Conservation (phyloP, 2,797 vertebrate genomes). For the Chaunax sp. region DNA sequence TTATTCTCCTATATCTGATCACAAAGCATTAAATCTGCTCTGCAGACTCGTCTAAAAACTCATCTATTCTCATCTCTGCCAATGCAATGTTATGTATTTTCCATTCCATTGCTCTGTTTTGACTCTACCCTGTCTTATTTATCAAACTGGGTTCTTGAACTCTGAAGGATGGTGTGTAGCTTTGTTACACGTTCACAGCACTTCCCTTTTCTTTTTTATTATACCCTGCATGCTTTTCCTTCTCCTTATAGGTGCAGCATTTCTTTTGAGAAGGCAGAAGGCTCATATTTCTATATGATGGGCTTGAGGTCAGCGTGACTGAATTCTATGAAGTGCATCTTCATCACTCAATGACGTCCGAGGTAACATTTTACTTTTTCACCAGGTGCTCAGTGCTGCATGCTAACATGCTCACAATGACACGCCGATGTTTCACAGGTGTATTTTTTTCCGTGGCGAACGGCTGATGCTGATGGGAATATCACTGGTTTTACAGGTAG, state of each 20-base stretch:
- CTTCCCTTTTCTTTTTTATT: conserved; percentile 7
- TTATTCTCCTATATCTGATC: neutral
- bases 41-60: too few relatives aligned
- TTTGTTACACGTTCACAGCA: conserved; percentile 5
- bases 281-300: neutral
- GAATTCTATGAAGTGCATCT: neutral
- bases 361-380: neutral
- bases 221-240: neutral
- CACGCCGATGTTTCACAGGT: too few relatives aligned
- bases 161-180: neutral
- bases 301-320: neutral
- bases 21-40: neutral
- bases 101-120: neutral
- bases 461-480: too few relatives aligned
- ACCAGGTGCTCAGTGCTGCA: too few relatives aligned
- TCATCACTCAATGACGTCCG: neutral
- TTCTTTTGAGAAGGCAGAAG: conserved; percentile 5
- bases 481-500: too few relatives aligned
- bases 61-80: too few relatives aligned
- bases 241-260: neutral
- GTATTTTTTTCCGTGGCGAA: too few relatives aligned
- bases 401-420: too few relatives aligned
- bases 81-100: neutral
- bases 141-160: conserved; percentile 12
- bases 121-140: neutral